phyloP scores from a whole-genome alignment of 2,888 invertebrate species.

The Meiosimyza decipiens region DNA sequence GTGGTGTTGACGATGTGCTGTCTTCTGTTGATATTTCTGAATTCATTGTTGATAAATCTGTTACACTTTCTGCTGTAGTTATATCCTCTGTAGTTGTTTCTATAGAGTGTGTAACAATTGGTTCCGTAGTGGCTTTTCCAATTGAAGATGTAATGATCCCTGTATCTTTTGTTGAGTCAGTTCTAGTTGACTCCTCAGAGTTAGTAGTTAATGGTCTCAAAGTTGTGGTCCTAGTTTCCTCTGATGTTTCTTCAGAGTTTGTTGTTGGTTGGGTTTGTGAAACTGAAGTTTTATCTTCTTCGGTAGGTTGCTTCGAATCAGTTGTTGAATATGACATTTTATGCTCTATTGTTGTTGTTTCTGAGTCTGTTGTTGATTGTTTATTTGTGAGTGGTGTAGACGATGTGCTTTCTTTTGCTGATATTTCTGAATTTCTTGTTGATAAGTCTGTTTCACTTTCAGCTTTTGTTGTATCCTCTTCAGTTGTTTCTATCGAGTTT shows the following conservation, averaged over 20 bases:
- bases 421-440: neutral
- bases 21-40: too few relatives aligned
- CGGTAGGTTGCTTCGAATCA: neutral
- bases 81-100: too few relatives aligned
- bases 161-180: too few relatives aligned
- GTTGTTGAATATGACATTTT: too few relatives aligned
- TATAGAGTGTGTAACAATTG: too few relatives aligned
- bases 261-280: constrained; percentile 1
- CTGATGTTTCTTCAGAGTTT: neutral
- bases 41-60: too few relatives aligned
- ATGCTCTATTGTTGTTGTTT: neutral
- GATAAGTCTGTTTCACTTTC: neutral
- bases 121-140: too few relatives aligned
- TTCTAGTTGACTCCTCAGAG: too few relatives aligned
- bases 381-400: constrained; percentile 7
- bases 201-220: neutral
- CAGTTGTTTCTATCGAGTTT: neutral
- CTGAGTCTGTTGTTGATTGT: neutral
- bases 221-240: neutral
- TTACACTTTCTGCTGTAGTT: too few relatives aligned
- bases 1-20: too few relatives aligned
- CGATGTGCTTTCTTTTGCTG: neutral
- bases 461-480: neutral
- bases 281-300: neutral
- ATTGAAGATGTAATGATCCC: too few relatives aligned